Evolutionary conservation across 2,113 vertebrate genomes (phyloP), one percentile per base, ranked within the genome.

Genomic region (Procapra przewalskii): DNA sequence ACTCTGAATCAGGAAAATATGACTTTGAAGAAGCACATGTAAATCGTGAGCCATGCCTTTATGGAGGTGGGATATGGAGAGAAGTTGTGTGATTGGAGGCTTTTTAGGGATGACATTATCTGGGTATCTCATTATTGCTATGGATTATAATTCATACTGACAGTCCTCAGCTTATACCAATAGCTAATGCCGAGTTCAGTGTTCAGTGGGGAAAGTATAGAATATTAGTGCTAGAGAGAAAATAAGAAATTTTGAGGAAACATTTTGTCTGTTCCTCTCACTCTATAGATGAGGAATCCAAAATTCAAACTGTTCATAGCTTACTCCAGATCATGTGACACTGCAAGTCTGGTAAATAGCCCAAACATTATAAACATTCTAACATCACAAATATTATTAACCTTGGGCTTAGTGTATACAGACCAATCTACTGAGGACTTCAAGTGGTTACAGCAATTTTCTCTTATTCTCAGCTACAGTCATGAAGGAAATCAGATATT

Each of bases 371-470:
- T 27, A 83, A 83, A 83, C 52, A 27, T 55, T 55, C 11, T 83
- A 55, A 55, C 50, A 83, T 90, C 27, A 45, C 31, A 86, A 96
- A 71, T 45, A 90, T 87, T 90, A 94, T 97, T 31, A 90, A 91
- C 86, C 31, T 43, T 88, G n/a, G 67, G 33, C 11, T 96, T 43
- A 55, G 40, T 5, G 27, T 48, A 4, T 29, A 14, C 15, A 19
- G 11, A 29, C 84, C 71, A 85, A 14, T 36, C 27, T 50, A 71
- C 36, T 57, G 67, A 82, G 16, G 45, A 83, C 33, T 19, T 45
- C 25, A 60, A 67, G 43, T 31, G 8, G 8, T 48, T 75, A 60
- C 6, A 48, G 19, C 54, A 67, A 62, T 36, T 67, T 90, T 75
- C 48, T 94, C 50, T 96, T 36, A 31, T 55, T 60, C 54, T 15